A percentile compares a stretch with the other conserved stretches of the same genome.
These are phyloP conservation scores for Holacanthus passer DNA, from an alignment of 2,113 vertebrate species.

Conservation along the genomic window DNA sequence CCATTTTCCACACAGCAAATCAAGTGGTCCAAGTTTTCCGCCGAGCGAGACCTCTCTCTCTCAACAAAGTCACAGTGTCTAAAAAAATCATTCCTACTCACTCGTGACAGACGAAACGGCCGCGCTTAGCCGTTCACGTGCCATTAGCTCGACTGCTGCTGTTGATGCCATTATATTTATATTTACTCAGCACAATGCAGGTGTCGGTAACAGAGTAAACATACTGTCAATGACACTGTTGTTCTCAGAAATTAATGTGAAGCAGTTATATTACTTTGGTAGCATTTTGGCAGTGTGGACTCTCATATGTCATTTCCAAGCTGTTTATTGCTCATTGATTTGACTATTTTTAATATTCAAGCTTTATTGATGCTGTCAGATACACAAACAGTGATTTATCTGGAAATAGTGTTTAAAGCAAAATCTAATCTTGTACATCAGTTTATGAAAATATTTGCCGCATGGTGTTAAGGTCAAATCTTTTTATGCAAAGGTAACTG, in stretches of 20 bases:
- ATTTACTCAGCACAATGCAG: not conserved
- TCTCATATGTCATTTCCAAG: not conserved
- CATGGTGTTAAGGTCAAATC: not conserved
- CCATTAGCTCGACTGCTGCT: slow-evolving; percentile 29
- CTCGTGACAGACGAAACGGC: not conserved
- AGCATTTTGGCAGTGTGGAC: not conserved
- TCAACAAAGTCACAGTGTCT: slow-evolving; percentile 7
- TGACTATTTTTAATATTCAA: slow-evolving; percentile 2
- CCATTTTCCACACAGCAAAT: not conserved
- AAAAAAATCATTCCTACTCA: not conserved
- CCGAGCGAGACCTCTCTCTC: not conserved
- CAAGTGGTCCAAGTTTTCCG: not conserved
- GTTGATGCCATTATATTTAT: slow-evolving; percentile 25
- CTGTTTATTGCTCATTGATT: not conserved
- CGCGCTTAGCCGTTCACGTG: slow-evolving; percentile 5
- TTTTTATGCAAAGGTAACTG: not conserved
- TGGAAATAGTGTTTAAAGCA: not conserved
- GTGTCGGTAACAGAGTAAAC: not conserved
- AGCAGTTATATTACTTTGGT: not conserved
- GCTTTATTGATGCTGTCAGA: not conserved
- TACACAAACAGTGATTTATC: not conserved
- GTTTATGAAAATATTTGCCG: not conserved
- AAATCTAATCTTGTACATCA: not conserved
- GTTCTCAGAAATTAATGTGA: not conserved
- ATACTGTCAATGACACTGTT: not conserved